Conservation (phyloP, 2,113 vertebrate genomes). For the Engystomops pustulosus region DNA sequence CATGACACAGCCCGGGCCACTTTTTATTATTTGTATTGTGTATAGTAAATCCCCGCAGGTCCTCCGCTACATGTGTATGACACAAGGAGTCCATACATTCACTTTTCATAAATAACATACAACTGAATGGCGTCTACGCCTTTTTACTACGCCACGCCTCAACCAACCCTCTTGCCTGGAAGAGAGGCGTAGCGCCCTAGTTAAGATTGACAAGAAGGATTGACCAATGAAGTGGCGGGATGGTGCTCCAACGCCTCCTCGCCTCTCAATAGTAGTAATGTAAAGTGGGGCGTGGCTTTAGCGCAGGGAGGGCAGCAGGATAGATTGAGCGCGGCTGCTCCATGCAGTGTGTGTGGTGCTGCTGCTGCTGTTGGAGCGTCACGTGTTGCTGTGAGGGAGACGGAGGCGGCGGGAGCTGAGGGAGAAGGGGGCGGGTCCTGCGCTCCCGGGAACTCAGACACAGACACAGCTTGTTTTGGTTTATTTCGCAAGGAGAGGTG, state of each 20-base stretch:
- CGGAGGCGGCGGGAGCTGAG: slow-evolving; percentile 63
- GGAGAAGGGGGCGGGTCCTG: slow-evolving; percentile 62
- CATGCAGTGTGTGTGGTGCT: slow-evolving; percentile 61
- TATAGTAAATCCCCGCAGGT: too few relatives aligned
- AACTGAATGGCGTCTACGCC: slow-evolving; percentile 68
- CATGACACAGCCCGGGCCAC: too few relatives aligned
- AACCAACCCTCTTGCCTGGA: slow-evolving; percentile 61
- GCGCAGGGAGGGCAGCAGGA: slow-evolving; percentile 35
- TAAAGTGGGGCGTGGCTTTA: slow-evolving; percentile 11
- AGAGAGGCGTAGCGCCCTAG: not conserved
- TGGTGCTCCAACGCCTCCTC: not conserved
- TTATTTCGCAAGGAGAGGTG: slow-evolving; percentile 53
- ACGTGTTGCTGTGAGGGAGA: slow-evolving; percentile 72
- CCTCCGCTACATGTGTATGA: too few relatives aligned
- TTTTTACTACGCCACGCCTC: slow-evolving; percentile 64
- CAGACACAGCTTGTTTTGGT: slow-evolving; percentile 71
- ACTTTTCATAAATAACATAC: slow-evolving; percentile 61
- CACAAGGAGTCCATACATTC: not conserved
- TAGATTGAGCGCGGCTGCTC: slow-evolving; percentile 29
- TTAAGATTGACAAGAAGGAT: not conserved
- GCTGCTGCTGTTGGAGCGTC: slow-evolving; percentile 65
- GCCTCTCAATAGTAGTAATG: not conserved
- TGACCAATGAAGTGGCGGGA: not conserved
- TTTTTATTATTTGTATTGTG: too few relatives aligned
- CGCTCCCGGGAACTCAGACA: slow-evolving; percentile 62